Conservation (phyloP, 2,113 vertebrate species). For the Columba janthina region DNA sequence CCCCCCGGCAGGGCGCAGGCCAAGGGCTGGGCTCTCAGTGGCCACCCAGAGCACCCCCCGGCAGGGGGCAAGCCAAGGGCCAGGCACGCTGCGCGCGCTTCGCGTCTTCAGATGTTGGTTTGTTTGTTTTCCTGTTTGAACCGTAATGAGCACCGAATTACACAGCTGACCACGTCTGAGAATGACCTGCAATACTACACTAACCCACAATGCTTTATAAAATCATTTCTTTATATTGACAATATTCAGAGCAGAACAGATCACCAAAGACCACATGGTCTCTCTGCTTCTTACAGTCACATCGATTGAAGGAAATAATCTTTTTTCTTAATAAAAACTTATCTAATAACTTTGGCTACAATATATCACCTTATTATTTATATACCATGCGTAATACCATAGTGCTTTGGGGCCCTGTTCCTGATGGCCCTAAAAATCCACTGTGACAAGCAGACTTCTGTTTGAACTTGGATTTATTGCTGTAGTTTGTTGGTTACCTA, state of each 20-base stretch:
- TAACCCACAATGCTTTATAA: background rate
- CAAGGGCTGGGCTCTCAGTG: too few species aligned
- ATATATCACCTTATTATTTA: background rate
- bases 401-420: background rate
- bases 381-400: background rate
- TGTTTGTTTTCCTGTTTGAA: background rate
- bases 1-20: too few species aligned
- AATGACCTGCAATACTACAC: background rate
- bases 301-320: background rate
- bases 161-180: background rate
- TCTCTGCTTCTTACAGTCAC: background rate
- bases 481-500: background rate
- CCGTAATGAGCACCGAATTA: background rate
- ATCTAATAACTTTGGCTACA: background rate
- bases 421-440: background rate
- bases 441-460: background rate
- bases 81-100: too few species aligned
- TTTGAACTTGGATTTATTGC: constrained; percentile 1
- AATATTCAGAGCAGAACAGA: background rate
- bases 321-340: background rate
- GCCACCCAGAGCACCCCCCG: too few species aligned
- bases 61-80: too few species aligned
- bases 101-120: background rate
- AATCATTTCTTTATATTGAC: background rate
- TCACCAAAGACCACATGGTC: background rate